phyloP scores from a whole-genome alignment of 2,888 invertebrate species.

The Tachina lurida region DNA sequence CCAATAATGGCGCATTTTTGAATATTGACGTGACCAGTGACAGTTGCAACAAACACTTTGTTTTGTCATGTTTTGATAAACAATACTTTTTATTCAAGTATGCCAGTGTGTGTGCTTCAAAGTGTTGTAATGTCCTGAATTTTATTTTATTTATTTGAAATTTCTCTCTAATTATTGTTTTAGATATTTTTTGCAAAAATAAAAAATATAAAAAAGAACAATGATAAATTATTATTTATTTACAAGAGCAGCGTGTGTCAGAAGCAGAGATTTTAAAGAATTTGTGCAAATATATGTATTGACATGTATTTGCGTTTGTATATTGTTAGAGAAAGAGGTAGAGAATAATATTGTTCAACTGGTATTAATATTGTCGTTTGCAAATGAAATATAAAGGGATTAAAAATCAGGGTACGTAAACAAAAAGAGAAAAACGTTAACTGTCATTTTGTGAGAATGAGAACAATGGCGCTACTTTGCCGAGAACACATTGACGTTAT shows the following conservation, averaged over 20 bases:
- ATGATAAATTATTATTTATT: neutral
- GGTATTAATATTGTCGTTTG: neutral
- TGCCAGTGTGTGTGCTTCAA: neutral
- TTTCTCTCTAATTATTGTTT: slow-evolving; percentile 31
- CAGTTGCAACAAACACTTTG: slow-evolving; percentile 37
- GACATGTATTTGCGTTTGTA: neutral
- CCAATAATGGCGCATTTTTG: slow-evolving; percentile 69
- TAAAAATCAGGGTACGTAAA: too few species aligned
- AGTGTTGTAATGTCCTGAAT: slow-evolving; percentile 13
- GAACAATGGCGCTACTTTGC: too few species aligned
- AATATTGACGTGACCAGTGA: slow-evolving; percentile 62
- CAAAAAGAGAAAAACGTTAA: too few species aligned
- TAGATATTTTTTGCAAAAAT: slow-evolving; percentile 38
- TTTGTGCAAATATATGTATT: slow-evolving; percentile 14
- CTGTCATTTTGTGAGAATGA: too few species aligned
- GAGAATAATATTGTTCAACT: neutral
- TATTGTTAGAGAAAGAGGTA: neutral
- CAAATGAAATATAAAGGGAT: too few species aligned
- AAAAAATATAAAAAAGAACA: neutral
- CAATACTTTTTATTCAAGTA: slow-evolving; percentile 23
- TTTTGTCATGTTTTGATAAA: slow-evolving; percentile 23
- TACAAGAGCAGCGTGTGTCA: slow-evolving; percentile 23
- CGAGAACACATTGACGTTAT: too few species aligned
- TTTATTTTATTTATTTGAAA: neutral
- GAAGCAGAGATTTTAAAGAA: slow-evolving; percentile 43